A percentile compares a stretch with the other conserved stretches of the same genome.
phyloP scores from a whole-genome alignment of 2,888 invertebrate genomes.

The Trisateles emortualis region DNA sequence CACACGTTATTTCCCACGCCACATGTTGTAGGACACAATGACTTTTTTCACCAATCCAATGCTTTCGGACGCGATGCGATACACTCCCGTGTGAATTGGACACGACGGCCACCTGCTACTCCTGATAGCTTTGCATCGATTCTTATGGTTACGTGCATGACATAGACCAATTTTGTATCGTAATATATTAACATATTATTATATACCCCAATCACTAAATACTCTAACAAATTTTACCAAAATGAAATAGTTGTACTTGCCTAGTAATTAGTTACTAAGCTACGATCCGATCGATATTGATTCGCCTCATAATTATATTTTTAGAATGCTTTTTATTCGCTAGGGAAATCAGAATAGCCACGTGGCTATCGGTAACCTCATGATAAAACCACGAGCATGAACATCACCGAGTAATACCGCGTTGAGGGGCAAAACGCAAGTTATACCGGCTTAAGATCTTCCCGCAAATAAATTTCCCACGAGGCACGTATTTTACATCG shows the following conservation, averaged over 20 bases:
- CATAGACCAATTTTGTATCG: too few relatives aligned
- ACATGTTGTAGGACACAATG: constrained; percentile 50
- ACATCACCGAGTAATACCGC: constrained; percentile 21
- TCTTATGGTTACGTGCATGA: constrained; percentile 46
- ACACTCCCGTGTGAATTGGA: constrained; percentile 64
- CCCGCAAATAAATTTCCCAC: constrained; percentile 81
- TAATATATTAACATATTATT: too few relatives aligned
- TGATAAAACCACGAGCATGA: constrained; percentile 39
- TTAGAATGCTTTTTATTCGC: constrained; percentile 7
- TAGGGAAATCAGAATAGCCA: constrained; percentile 39
- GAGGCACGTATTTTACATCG: constrained; percentile 77
- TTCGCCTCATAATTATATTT: constrained; percentile 1
- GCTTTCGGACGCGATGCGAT: constrained; percentile 62
- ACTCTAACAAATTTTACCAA: too few relatives aligned
- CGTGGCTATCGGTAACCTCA: constrained; percentile 38
- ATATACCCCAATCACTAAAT: too few relatives aligned
- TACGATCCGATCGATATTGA: not conserved
- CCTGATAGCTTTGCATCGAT: constrained; percentile 62
- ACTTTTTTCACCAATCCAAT: constrained; percentile 66
- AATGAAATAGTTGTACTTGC: too few relatives aligned
- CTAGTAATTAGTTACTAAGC: too few relatives aligned
- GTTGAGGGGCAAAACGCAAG: constrained; percentile 69
- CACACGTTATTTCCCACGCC: constrained; percentile 50
- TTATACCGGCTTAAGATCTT: constrained; percentile 70
- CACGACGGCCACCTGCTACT: constrained; percentile 64